These are phyloP conservation scores for Leptopilina syphax DNA, from an alignment of 2,888 invertebrate species.

Conservation along the genomic window DNA sequence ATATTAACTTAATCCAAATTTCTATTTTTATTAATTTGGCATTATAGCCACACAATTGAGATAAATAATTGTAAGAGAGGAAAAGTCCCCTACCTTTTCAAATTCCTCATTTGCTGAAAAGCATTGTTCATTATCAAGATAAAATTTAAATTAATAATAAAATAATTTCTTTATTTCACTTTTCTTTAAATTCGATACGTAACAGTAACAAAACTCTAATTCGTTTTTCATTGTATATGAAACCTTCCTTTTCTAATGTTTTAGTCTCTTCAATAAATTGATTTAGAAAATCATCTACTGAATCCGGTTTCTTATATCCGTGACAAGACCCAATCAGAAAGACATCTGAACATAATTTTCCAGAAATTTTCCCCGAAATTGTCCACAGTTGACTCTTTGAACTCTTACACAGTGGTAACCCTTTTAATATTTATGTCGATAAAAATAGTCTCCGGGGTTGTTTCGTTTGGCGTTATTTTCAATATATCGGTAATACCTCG, in stretches of 20 bases:
- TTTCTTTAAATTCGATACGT: too few species aligned
- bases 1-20: too few species aligned
- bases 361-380: constrained; percentile 41
- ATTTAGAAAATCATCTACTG: not conserved
- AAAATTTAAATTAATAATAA: too few species aligned
- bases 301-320: constrained; percentile 49
- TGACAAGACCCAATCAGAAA: constrained; percentile 49
- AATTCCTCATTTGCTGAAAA: too few species aligned
- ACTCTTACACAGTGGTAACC: constrained; percentile 46
- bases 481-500: not conserved
- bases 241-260: not conserved
- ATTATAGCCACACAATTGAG: too few species aligned
- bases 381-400: constrained; percentile 48
- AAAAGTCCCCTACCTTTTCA: too few species aligned
- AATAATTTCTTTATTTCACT: too few species aligned
- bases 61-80: too few species aligned
- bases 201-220: not conserved
- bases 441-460: not conserved
- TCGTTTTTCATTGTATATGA: not conserved
- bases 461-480: not conserved
- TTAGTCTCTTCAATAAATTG: not conserved
- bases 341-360: not conserved
- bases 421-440: constrained; percentile 39
- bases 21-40: too few species aligned
- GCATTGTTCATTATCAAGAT: too few species aligned